phyloP scores from a whole-genome alignment of 2,797 vertebrate species.

The Champsocephalus gunnari region DNA sequence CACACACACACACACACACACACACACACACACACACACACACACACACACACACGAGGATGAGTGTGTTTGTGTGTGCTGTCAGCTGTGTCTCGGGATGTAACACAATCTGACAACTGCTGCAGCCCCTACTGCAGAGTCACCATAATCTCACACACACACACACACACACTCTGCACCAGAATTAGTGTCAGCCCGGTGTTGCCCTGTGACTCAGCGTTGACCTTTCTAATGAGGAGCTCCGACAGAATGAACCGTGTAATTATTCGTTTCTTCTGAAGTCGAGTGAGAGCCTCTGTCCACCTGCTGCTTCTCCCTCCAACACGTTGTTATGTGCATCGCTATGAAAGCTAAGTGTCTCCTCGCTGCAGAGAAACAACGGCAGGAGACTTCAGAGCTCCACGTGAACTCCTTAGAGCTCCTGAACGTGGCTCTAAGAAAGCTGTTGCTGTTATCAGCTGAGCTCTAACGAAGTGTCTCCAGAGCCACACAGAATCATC shows the following conservation, averaged over 20 bases:
- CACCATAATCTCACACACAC: conserved; percentile 46
- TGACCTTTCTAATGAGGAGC: conserved; percentile 29
- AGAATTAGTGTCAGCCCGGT: conserved; percentile 25
- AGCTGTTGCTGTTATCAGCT: conserved; percentile 41
- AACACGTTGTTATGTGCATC: background rate
- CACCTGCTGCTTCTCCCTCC: background rate
- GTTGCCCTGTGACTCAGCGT: background rate
- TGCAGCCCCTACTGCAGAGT: conserved; percentile 53
- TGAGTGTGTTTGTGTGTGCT: conserved; percentile 36
- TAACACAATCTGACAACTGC: conserved; percentile 74
- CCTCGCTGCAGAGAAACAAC: conserved; percentile 7
- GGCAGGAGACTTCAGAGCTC: conserved; percentile 3
- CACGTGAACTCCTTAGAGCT: background rate
- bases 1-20: background rate
- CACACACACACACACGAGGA: conserved; percentile 20
- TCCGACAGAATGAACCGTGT: background rate
- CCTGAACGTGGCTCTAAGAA: conserved; percentile 31
- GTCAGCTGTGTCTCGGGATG: conserved; percentile 62
- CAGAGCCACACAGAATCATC: background rate
- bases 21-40: conserved; percentile 20
- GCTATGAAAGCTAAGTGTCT: background rate
- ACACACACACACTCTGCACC: conserved; percentile 26
- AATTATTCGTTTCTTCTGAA: background rate
- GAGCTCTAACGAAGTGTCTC: conserved; percentile 39
- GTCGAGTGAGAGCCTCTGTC: background rate